Evolutionary conservation across 2,113 vertebrate species (phyloP), one percentile per base, ranked within the genome.

Genomic region (Pontoporia blainvillei): DNA sequence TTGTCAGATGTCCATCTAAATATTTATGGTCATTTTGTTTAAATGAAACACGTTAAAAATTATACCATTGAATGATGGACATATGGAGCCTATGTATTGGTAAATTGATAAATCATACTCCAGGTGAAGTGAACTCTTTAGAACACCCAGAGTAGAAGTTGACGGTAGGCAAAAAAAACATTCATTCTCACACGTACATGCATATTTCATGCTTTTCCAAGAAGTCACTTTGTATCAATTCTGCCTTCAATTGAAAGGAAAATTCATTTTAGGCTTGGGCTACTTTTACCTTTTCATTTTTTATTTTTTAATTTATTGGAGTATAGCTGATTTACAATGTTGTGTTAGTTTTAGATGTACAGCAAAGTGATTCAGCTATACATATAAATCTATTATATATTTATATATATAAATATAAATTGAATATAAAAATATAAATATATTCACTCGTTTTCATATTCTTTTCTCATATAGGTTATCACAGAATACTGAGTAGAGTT

Each of bases 21-120:
- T 97, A 97, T 76, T 93, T 97, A 49, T 23, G 52, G 31, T 6
- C 84, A 96, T 91, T 98, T 91, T 9, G 6, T 27, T 97, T 97
- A 88, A 98, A 98, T 91, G 57, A 97, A 96, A 79, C 92, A 98
- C 84, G 0, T 91, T 2, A 9, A 96, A 97, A 97, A 96, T 89
- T 91, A 75, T 1, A 12, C 46, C 94, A 29, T 11, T 91, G 81
- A 41, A 14, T 88, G 69, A 52, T 52, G 15, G 52, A 52, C 15
- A 52, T 52, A 52, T 6, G 52, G 52, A 88, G 82, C 81, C 14
- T 94, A 23, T 76, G 81, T 62, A 8, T 82, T 90, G n/a, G 57
- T 39, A 72, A 91, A 79, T 96, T n/a, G 49, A 54, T 95, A 95
- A 96, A 17, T 97, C 57, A 72, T n/a, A 12, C n/a, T 87, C 39